A percentile compares a stretch with the other conserved stretches of the same genome.
These are phyloP conservation scores for Ataeniobius toweri DNA, from an alignment of 2,797 vertebrate species.

Conservation along the genomic window DNA sequence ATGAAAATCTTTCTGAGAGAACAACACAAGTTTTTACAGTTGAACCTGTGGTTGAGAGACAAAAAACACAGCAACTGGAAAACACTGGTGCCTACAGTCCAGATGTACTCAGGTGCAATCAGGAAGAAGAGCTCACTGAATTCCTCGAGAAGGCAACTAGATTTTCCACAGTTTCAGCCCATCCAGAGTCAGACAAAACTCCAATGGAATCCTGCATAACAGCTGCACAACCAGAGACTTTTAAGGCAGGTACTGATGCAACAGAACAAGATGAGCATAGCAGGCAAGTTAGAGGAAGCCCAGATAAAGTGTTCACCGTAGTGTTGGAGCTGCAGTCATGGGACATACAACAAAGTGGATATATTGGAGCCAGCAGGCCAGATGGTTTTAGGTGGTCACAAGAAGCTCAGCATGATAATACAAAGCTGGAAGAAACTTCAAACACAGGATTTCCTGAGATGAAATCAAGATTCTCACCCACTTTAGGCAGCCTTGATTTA, in stretches of 20 bases:
- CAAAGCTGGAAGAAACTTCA: not conserved
- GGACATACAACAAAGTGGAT: slow-evolving; percentile 2
- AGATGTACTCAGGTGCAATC: not conserved
- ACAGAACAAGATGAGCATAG: not conserved
- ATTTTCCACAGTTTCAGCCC: not conserved
- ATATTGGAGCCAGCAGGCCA: not conserved
- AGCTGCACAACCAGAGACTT: slow-evolving; percentile 9
- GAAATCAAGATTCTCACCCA: not conserved
- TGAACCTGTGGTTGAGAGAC: slow-evolving; percentile 26
- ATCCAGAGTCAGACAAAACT: slow-evolving; percentile 3
- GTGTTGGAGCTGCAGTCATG: slow-evolving; percentile 27
- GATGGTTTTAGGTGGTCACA: not conserved
- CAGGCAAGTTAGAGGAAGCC: not conserved
- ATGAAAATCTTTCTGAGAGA: not conserved
- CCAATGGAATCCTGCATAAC: not conserved
- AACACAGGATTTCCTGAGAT: slow-evolving; percentile 2
- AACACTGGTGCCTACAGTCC: not conserved
- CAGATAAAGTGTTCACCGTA: slow-evolving; percentile 40
- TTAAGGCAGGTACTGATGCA: not conserved
- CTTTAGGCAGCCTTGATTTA: not conserved
- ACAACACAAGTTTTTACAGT: slow-evolving; percentile 38
- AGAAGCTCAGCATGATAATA: not conserved
- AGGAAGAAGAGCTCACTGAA: not conserved
- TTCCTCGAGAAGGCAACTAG: not conserved
- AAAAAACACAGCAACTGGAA: not conserved